A percentile compares a stretch with the other conserved stretches of the same genome.
Conservation (phyloP, 2,888 invertebrate species). For the Gerris lacustris region DNA sequence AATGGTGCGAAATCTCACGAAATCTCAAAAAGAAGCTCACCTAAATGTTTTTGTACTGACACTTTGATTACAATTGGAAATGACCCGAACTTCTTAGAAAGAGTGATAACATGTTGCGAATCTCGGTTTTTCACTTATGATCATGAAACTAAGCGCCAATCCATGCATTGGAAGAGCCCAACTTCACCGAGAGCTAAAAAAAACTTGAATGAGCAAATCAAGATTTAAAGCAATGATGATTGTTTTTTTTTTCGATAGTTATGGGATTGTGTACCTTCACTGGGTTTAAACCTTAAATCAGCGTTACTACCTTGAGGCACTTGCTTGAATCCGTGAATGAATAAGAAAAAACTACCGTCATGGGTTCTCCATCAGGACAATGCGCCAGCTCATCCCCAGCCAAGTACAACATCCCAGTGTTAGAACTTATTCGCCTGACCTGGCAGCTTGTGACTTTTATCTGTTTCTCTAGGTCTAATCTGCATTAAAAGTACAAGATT, state of each 20-base stretch:
- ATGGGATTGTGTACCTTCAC: slow-evolving; percentile 28
- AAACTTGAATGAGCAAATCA: slow-evolving; percentile 22
- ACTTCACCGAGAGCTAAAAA: slow-evolving; percentile 25
- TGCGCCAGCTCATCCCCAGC: slow-evolving; percentile 29
- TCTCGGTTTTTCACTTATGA: slow-evolving; percentile 17
- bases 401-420: slow-evolving; percentile 23
- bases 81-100: neutral
- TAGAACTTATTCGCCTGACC: neutral
- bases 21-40: neutral
- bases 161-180: slow-evolving; percentile 25
- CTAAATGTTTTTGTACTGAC: neutral
- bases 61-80: neutral
- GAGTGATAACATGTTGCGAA: neutral
- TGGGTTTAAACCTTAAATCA: slow-evolving; percentile 27
- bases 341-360: slow-evolving; percentile 16
- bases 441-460: slow-evolving; percentile 24
- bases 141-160: slow-evolving; percentile 24
- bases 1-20: neutral
- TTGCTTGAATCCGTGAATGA: slow-evolving; percentile 25
- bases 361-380: slow-evolving; percentile 32
- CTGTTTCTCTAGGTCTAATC: slow-evolving; percentile 24
- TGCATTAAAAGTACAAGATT: slow-evolving; percentile 24
- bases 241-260: slow-evolving; percentile 25
- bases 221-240: slow-evolving; percentile 22
- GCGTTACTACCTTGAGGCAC: slow-evolving; percentile 21